phyloP scores from a whole-genome alignment of 2,113 vertebrate genomes.

The Antidorcas marsupialis region DNA sequence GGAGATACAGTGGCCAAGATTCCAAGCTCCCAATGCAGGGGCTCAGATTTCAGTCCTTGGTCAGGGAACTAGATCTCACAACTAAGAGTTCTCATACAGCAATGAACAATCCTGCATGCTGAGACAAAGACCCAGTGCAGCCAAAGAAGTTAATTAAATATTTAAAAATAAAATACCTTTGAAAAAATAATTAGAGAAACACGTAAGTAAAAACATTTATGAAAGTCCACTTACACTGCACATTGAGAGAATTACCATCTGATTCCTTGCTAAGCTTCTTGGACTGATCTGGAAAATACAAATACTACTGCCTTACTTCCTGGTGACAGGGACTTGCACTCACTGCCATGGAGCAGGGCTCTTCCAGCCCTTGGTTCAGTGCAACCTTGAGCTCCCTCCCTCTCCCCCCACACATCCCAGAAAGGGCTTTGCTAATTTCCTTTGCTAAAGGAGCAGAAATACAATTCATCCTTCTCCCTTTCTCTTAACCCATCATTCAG shows the following conservation, averaged over 20 bases:
- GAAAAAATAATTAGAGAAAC: neutral
- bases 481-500: neutral
- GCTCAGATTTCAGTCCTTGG: neutral
- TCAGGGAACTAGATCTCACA: neutral
- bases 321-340: neutral
- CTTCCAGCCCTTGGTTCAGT: neutral
- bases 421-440: neutral
- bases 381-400: neutral
- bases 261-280: neutral
- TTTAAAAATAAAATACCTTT: neutral
- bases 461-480: neutral
- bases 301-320: neutral
- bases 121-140: neutral
- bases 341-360: neutral
- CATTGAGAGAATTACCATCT: neutral
- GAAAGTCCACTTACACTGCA: neutral
- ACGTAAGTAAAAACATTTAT: neutral
- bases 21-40: neutral
- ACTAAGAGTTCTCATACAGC: neutral
- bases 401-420: accelerated
- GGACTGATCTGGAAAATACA: neutral
- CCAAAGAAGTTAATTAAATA: neutral
- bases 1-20: neutral
- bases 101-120: neutral
- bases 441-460: neutral